Evolutionary conservation across 2,797 vertebrate species (phyloP), one percentile per base, ranked within the genome.

Genomic region (Cyprinella venusta): DNA sequence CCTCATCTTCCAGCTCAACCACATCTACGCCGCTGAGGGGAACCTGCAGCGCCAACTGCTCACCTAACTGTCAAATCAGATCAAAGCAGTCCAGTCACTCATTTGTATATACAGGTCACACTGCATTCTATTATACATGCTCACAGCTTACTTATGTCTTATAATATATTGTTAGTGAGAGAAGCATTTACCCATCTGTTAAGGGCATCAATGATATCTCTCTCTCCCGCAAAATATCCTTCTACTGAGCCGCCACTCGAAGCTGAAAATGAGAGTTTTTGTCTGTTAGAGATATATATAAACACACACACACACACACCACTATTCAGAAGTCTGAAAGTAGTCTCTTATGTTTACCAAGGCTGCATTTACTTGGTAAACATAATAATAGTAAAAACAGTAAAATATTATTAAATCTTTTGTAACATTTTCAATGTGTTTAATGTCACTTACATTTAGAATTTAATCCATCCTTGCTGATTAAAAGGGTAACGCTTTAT

Each of bases 1-100:
- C 98, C 81, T 98, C 97, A 0, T 96, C 96, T 82, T 98, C 97
- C 79, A 99, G 92, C 52, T 99, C 97, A 42, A 98, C 96, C 85
- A 98, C 92, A 2, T 97, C 96, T 0, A 97, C 94, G 0, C 97
- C 97, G 0, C 96, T 94, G 56, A 91, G 86, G 7, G 97, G 97
- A 78, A 97, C 95, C 86, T 95, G 91, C 89, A 92, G 93, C 0
- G 94, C 94, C 84, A 99, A 85, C 90, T 96, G 94, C 56, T 98
- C 96, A 67, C 96, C 96, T 8, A 99, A 92, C 98, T 99, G 89
- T 56, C 87, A 26, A 26, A 68, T 84, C 10, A 79, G 30, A 77
- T 26, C 8, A 50, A 45, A 72, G 38, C n/a, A 59, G 54, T 63
- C 3, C 0, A 26, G 54, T 72, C 19, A 48, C 13, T 72, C 5